phyloP scores from a whole-genome alignment of 2,113 vertebrate genomes.

The Indicator maculatus region DNA sequence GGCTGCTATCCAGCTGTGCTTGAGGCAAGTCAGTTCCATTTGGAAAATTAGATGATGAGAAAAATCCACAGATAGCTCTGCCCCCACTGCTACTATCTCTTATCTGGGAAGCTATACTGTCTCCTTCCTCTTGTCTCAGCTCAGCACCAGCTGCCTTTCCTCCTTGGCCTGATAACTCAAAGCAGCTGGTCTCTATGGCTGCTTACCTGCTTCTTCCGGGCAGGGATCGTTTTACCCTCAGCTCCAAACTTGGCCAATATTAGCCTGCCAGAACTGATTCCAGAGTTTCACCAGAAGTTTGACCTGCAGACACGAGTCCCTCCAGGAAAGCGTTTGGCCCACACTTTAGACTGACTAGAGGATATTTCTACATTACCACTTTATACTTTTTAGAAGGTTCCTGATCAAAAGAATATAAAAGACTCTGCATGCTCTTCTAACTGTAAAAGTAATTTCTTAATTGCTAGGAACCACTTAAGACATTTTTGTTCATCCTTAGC shows the following conservation, averaged over 20 bases:
- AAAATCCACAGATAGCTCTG: not conserved
- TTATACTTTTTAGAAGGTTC: not conserved
- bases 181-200: not conserved
- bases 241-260: not conserved
- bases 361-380: not conserved
- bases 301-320: not conserved
- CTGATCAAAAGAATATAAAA: not conserved
- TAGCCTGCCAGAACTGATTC: not conserved
- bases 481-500: not conserved
- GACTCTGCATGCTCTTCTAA: not conserved
- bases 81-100: not conserved
- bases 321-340: not conserved
- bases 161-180: not conserved
- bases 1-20: not conserved
- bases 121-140: not conserved
- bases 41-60: not conserved
- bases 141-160: not conserved
- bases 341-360: not conserved
- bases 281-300: not conserved
- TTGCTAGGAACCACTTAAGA: not conserved
- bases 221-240: not conserved
- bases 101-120: not conserved
- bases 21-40: not conserved
- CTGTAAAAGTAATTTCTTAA: not conserved
- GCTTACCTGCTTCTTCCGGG: not conserved